Percentiles rank a stretch among this genome's conserved stretches.
phyloP scores from a whole-genome alignment of 2,113 vertebrate species.

The Callopanchax toddi region DNA sequence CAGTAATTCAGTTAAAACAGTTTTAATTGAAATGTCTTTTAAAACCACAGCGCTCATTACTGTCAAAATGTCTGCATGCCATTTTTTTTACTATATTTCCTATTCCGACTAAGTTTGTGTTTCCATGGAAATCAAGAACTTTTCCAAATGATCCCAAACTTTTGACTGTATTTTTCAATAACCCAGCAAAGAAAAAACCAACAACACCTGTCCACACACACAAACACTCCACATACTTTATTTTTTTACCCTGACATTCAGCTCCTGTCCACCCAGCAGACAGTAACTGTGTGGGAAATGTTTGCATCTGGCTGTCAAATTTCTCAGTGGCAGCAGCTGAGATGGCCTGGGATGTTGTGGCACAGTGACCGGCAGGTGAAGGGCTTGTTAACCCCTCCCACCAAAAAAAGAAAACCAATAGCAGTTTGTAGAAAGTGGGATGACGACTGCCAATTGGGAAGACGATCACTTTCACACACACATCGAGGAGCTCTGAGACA shows the following conservation, averaged over 20 bases:
- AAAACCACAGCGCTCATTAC: too few relatives aligned
- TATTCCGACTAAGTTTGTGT: too few relatives aligned
- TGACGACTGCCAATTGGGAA: constrained; percentile 2
- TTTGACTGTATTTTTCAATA: not conserved
- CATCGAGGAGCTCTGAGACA: not conserved
- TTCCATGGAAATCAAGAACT: too few relatives aligned
- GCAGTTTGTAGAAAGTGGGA: constrained; percentile 3
- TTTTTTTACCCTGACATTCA: constrained; percentile 23
- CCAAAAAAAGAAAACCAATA: not conserved
- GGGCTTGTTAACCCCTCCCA: constrained; percentile 31
- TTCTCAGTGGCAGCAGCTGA: constrained; percentile 15
- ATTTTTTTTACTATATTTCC: too few relatives aligned
- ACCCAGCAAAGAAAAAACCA: constrained; percentile 45
- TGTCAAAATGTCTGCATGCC: too few relatives aligned
- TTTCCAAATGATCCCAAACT: too few relatives aligned
- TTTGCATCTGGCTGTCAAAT: constrained; percentile 47
- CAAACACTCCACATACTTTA: constrained; percentile 3
- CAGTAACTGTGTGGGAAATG: constrained; percentile 19
- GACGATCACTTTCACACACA: not conserved
- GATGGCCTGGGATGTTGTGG: constrained; percentile 29
- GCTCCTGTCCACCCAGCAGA: constrained; percentile 12
- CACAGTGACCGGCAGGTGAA: constrained; percentile 33
- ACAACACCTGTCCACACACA: constrained; percentile 27
- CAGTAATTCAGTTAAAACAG: too few relatives aligned
- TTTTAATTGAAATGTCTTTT: too few relatives aligned